Evolutionary conservation across 92 coral and sea anemone genomes (phyloP), one percentile per base, ranked within the genome.

Genomic region (Nematostella vectensis): DNA sequence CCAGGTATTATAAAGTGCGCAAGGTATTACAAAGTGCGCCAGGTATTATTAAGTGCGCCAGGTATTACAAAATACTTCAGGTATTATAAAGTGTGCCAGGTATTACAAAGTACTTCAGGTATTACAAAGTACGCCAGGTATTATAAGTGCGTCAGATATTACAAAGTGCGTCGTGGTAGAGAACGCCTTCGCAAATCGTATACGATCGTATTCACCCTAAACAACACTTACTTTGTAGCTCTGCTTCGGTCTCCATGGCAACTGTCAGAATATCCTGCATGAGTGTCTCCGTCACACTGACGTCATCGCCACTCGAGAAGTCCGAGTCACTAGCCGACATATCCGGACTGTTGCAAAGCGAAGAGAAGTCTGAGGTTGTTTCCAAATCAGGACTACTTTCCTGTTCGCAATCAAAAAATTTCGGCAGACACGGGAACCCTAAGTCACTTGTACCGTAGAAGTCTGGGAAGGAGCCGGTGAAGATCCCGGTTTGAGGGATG

Each of bases 291-390:
- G 8, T 15, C 40, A 33, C 40, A 15, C 40, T 33, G 15, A 6
- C 40, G 15, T 33, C 40, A 33, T 33, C 40, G 15, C 40, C 15
- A 15, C 36, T 13, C 59, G 51, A 26, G 44, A 42, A 49, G 29
- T 64, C 70, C 23, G 70, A 64, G 22, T 54, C 70, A 27, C 61
- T 49, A 19, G 70, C 40, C 33, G 70, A 50, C 47, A 33, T 1
- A 4, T 40, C 52, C 8, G 40, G 40, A 33, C 40, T 33, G 40
- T 33, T 15, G 15, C 40, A 33, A 6, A 33, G 15, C 40, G 40
- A 33, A 33, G 40, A 33, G 40, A 33, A 15, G 40, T 15, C 15
- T 6, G 40, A 33, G 15, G 8, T 33, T 33, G 40, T 33, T 33
- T 33, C 40, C 8, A 33, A 15, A 6, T 6, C 40, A 6, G 40